Evolutionary conservation across 2,797 vertebrate genomes (phyloP).

Genomic region (Allobates femoralis): DNA sequence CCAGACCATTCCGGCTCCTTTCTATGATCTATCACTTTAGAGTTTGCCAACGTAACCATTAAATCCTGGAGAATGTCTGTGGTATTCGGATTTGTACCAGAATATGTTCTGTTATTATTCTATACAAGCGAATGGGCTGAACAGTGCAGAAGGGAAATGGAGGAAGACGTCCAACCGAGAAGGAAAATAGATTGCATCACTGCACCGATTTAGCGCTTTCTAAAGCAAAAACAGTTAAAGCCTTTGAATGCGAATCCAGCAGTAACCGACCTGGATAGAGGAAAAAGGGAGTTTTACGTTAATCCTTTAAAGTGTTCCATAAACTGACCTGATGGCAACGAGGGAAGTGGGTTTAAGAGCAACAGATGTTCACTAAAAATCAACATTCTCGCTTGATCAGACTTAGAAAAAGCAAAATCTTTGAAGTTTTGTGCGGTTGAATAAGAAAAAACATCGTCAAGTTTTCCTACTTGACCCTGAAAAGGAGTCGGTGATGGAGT

Average conservation of each 20-base stretch:
- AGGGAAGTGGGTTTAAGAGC: conserved; percentile 36
- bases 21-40: conserved; percentile 24
- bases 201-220: conserved; percentile 15
- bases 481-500: not conserved
- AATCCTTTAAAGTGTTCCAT: conserved; percentile 50
- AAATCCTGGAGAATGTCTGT: conserved; percentile 25
- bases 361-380: conserved; percentile 30
- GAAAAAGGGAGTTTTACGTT: conserved; percentile 54
- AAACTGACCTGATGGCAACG: conserved; percentile 49
- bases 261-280: conserved; percentile 22
- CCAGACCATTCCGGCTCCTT: not conserved
- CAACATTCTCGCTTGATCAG: conserved; percentile 5
- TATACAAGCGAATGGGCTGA: not conserved
- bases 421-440: conserved; percentile 43
- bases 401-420: not conserved
- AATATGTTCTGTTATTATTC: conserved; percentile 39
- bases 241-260: conserved; percentile 41
- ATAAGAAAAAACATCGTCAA: conserved; percentile 38
- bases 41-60: conserved; percentile 40
- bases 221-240: conserved; percentile 22
- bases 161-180: conserved; percentile 14
- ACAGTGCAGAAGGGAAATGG: not conserved
- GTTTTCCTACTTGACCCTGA: conserved; percentile 6
- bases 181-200: conserved; percentile 52
- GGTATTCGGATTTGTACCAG: conserved; percentile 14